Conservation (phyloP, 2,888 invertebrate genomes). For the Sarcophaga subvicina region DNA sequence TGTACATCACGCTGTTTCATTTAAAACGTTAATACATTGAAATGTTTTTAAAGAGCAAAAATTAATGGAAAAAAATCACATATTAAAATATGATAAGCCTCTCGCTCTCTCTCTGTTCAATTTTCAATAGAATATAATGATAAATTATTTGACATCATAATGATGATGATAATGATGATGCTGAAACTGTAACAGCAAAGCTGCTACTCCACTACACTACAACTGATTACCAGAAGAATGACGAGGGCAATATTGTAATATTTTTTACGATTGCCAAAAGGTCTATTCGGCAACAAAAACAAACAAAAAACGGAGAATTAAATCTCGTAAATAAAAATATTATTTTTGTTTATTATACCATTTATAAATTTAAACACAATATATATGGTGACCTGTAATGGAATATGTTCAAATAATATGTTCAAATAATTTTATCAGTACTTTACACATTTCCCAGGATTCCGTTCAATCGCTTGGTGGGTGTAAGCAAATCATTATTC, state of each 20-base stretch:
- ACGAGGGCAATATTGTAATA: neutral
- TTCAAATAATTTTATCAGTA: too few relatives aligned
- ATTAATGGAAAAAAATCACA: slow-evolving; percentile 57
- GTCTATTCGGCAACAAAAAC: neutral
- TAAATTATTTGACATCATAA: slow-evolving; percentile 45
- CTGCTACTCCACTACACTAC: neutral
- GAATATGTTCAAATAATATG: too few relatives aligned
- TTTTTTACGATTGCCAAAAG: neutral
- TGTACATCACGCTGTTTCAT: too few relatives aligned
- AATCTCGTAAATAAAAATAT: neutral
- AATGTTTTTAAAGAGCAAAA: slow-evolving; percentile 27
- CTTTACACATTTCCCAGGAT: too few relatives aligned
- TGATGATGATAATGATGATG: slow-evolving; percentile 19
- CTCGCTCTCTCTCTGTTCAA: neutral
- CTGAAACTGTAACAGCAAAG: neutral
- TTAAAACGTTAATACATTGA: slow-evolving; percentile 8
- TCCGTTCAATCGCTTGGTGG: too few relatives aligned
- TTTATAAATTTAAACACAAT: too few relatives aligned
- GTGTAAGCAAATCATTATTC: too few relatives aligned
- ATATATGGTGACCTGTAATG: too few relatives aligned
- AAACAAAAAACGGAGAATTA: too few relatives aligned
- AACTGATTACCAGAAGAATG: neutral
- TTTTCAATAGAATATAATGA: slow-evolving; percentile 29
- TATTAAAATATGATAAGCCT: slow-evolving; percentile 56
- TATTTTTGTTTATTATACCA: neutral